Conservation (phyloP, 2,888 invertebrate genomes). For the Brachyptera putata region DNA sequence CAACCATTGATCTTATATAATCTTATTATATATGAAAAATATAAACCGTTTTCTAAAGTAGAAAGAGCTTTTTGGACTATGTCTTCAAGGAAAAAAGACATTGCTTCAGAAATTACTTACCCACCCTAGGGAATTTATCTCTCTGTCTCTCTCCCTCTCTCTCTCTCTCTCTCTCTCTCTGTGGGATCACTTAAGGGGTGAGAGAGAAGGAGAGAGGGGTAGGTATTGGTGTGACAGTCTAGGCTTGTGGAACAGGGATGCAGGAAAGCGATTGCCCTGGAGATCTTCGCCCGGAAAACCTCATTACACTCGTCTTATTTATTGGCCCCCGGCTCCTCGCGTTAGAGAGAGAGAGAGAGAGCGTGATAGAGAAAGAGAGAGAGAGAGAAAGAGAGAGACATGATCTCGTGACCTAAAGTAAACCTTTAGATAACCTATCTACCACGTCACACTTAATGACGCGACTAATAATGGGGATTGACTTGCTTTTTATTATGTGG, state of each 20-base stretch:
- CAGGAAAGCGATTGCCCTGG: slow-evolving; percentile 15
- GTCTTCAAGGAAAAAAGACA: slow-evolving; percentile 4
- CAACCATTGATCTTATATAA: no score
- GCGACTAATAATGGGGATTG: no score
- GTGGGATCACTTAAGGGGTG: neutral
- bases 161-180: neutral
- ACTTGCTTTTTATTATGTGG: no score
- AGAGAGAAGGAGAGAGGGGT: neutral
- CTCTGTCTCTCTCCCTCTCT: neutral
- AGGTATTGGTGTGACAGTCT: slow-evolving; percentile 5
- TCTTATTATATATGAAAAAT: no score
- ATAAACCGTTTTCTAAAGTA: no score
- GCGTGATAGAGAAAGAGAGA: neutral
- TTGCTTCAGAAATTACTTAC: slow-evolving; percentile 14
- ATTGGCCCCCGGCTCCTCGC: slow-evolving; percentile 4
- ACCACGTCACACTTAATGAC: no score
- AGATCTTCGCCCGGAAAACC: slow-evolving; percentile 13
- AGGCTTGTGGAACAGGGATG: neutral
- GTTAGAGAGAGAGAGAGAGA: neutral
- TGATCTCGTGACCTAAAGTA: neutral
- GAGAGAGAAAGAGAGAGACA: neutral
- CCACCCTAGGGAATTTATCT: neutral
- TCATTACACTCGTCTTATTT: slow-evolving; percentile 20
- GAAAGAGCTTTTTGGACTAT: neutral
- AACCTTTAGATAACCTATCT: neutral